Evolutionary conservation across 1,140 invertebrate species (phyloP), one percentile per base, ranked within the genome.

Genomic region (Nebria ingens): DNA sequence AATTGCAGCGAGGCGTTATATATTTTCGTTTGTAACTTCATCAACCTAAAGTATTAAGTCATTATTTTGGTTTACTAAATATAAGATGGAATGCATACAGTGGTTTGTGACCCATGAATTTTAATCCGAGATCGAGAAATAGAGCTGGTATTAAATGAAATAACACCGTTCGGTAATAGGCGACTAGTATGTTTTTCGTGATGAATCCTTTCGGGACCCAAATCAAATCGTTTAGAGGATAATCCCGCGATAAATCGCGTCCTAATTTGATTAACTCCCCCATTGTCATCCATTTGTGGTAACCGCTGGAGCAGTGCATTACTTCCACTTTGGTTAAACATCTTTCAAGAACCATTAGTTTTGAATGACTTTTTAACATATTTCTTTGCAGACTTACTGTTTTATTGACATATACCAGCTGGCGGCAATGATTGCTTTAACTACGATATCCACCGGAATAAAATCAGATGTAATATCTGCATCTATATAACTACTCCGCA

Each of bases 381-480:
- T 6, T 6, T 29, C 4, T 29, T 6, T 29, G 4, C 13, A 6
- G 13, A 11, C 40, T 6, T 45, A 45, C 40, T 45, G 40, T 9
- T 17, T 9, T 4, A 45, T 9, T 12, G 6, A 9, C 15, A 45
- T 81, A 54, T 82, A 76, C 83, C 88, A 93, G 0, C 84, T 79
- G 0, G 82, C 77, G 1, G 79, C 76, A 21, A 97, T 82, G 62
- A 94, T 80, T 1, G 80, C 76, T 64, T 91, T 93, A n/a, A 89
- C 85, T 0, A 85, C 83, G 1, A 90, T 65, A 68, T 97, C 93
- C 0, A 92, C 91, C 0, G 93, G 92, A 12, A 96, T 81, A 52
- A 88, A 84, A 68, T 97, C 94, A 0, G 83, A 76, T 19, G 73
- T 71, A 15, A 81, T 67, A 2, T 82, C 66, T 1, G 77, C 68